Evolutionary conservation across 2,888 invertebrate species (phyloP), one percentile per base, ranked within the genome.

Genomic region (Orthosia gothica): DNA sequence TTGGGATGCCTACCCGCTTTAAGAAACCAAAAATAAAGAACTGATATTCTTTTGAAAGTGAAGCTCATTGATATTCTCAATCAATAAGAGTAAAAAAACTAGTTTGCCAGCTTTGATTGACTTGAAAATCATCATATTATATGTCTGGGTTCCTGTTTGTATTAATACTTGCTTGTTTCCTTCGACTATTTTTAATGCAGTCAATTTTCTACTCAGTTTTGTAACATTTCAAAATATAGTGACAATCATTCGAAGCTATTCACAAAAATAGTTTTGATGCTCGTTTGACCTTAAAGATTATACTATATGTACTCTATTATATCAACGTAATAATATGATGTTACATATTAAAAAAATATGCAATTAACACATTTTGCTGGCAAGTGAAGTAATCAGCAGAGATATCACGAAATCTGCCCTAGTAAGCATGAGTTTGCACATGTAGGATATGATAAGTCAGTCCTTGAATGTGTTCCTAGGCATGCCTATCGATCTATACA

Each of bases 91-190:
- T 50, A 70, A 58, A 68, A 75, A 63, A 69, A 23, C 64, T 55
- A 18, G 70, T 76, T 81, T 63, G 57, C 71, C 65, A 72, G 65
- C 77, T 72, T 55, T 76, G 66, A 85, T 81, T 83, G 69, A 75
- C 69, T 78, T 80, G 67, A 74, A 68, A 23, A 50, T 73, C 69
- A 40, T 40, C 40, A n/a, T n/a, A n/a, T n/a, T 40, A 40, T 50
- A 68, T 16, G 18, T 62, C 62, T 76, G 3, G 26, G 18, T 80
- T 80, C 26, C 65, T 70, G 70, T 74, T 82, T 66, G 23, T 49
- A 23, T 72, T 47, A 16, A 40, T 26, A 73, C 20, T 72, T 65
- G 52, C 23, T 40, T 70, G 68, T 45, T 71, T 54, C 26, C 45
- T 13, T 61, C 13, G n/a, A 55, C n/a, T 32, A 61, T 52, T 68